phyloP scores from a whole-genome alignment of 2,797 vertebrate genomes.

The Spinus pinus region DNA sequence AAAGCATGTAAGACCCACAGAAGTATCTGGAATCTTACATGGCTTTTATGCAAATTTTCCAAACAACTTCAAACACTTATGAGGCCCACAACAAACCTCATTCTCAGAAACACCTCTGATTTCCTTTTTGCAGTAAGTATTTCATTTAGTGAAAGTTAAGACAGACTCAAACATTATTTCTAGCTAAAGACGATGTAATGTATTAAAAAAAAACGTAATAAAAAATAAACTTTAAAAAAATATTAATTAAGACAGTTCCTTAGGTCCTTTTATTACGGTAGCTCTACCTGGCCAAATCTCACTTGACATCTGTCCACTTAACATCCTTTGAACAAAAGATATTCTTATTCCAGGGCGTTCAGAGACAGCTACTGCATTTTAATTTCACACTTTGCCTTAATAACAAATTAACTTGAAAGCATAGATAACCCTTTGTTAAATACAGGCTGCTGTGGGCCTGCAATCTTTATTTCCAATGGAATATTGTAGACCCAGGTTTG shows the following conservation, averaged over 20 bases:
- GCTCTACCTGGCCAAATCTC: background rate
- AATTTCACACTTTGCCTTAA: conserved; percentile 6
- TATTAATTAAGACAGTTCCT: background rate
- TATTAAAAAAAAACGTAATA: background rate
- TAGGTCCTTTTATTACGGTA: background rate
- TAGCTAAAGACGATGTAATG: background rate
- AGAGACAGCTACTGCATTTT: background rate
- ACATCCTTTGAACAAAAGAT: background rate
- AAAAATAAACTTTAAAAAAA: background rate
- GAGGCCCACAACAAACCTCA: background rate
- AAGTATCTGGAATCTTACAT: background rate
- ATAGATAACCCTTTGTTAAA: background rate
- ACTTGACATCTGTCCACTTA: background rate
- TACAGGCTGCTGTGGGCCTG: background rate
- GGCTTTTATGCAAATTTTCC: background rate
- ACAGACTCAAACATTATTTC: background rate
- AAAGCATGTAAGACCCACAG: background rate
- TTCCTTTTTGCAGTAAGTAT: background rate
- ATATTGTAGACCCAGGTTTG: background rate
- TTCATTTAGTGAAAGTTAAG: background rate
- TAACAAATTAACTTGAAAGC: background rate
- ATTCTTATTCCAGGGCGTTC: background rate
- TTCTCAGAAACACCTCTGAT: background rate
- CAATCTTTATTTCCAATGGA: background rate
- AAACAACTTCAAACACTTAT: background rate